Percentiles rank a stretch among this genome's conserved stretches.
phyloP scores from a whole-genome alignment of 2,113 vertebrate genomes.

The Clupea harengus region DNA sequence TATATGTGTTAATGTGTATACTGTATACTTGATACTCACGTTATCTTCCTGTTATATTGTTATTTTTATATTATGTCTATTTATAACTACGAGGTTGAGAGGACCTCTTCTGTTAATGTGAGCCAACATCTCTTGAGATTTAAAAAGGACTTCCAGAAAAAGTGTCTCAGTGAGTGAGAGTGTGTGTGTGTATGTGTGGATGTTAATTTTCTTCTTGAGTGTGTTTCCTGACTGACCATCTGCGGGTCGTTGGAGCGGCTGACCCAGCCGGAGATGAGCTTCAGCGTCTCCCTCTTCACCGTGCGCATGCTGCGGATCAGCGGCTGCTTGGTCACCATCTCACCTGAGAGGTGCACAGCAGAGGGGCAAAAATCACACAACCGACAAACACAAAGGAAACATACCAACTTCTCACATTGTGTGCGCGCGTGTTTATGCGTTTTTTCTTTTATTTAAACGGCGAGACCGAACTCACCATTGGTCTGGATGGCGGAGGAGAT shows the following conservation, averaged over 20 bases:
- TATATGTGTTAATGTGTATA: neutral
- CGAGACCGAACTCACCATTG: conserved; percentile 74
- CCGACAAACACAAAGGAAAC: too few species aligned
- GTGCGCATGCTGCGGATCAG: conserved; percentile 95
- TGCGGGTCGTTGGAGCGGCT: conserved; percentile 94
- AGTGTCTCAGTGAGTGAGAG: neutral
- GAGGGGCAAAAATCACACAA: neutral
- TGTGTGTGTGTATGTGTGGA: neutral
- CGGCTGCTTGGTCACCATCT: conserved; percentile 96
- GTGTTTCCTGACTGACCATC: conserved; percentile 78
- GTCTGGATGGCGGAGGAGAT: conserved; percentile 95
- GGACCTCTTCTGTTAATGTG: neutral
- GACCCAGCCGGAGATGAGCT: conserved; percentile 96
- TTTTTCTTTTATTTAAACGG: too few species aligned
- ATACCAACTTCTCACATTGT: too few species aligned
- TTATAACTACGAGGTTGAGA: neutral
- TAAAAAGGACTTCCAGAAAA: neutral
- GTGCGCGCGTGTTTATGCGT: too few species aligned
- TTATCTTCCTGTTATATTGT: neutral
- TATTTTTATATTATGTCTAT: neutral
- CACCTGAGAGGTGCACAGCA: conserved; percentile 72
- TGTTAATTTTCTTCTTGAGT: neutral
- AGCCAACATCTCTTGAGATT: neutral
- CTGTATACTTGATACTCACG: neutral
- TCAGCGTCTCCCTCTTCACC: conserved; percentile 94